Evolutionary conservation across 2,797 vertebrate genomes (phyloP).

Genomic region (Tragelaphus oryx): DNA sequence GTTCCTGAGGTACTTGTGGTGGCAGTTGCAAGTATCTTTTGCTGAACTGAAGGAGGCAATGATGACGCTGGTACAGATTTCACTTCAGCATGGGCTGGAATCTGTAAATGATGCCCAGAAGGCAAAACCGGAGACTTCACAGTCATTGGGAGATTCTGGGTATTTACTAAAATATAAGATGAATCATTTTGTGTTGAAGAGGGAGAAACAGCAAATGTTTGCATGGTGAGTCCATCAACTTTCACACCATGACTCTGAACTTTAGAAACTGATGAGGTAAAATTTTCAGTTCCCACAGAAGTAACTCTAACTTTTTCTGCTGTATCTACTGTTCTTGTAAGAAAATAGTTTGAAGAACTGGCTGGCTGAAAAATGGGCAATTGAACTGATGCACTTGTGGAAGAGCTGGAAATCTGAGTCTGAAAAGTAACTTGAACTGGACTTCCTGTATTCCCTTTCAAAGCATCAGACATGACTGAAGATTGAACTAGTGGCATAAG

Average conservation of each 20-base stretch:
- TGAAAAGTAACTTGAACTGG: slow-evolving; percentile 77
- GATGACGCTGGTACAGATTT: slow-evolving; percentile 80
- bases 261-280: slow-evolving; percentile 56
- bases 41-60: slow-evolving; percentile 80
- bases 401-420: slow-evolving; percentile 71
- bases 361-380: slow-evolving; percentile 77
- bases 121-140: slow-evolving; percentile 73
- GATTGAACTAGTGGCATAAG: slow-evolving; percentile 74
- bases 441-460: slow-evolving; percentile 69
- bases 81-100: slow-evolving; percentile 83
- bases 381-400: slow-evolving; percentile 73
- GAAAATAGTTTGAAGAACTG: slow-evolving; percentile 75
- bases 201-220: slow-evolving; percentile 67
- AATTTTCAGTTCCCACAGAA: slow-evolving; percentile 70
- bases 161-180: slow-evolving; percentile 71
- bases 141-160: slow-evolving; percentile 52
- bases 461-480: slow-evolving; percentile 74
- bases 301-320: slow-evolving; percentile 67
- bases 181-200: slow-evolving; percentile 71
- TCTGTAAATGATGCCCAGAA: slow-evolving; percentile 82
- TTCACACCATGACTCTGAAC: slow-evolving; percentile 67
- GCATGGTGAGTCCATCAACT: slow-evolving; percentile 70
- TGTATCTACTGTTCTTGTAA: slow-evolving; percentile 75
- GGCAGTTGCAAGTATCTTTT: slow-evolving; percentile 79
- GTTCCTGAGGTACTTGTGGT: slow-evolving; percentile 61